These are phyloP conservation scores for Aphaenogaster ashmeadi DNA, from an alignment of 1,140 invertebrate genomes.

Conservation along the genomic window DNA sequence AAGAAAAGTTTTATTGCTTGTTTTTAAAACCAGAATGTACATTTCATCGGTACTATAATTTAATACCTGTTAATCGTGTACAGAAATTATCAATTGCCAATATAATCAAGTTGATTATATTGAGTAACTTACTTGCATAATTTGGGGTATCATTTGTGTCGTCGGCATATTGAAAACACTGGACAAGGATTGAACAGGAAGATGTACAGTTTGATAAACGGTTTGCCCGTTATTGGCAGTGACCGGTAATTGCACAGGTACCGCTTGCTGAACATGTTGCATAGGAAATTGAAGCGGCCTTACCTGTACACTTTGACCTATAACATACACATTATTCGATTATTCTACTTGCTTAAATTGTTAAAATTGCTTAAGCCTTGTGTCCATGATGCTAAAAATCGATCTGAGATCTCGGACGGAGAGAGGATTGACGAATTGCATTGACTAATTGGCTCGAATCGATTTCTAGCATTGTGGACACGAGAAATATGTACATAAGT, in stretches of 20 bases:
- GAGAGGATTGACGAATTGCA: too few relatives aligned
- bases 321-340: constrained; percentile 65
- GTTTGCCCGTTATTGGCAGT: constrained; percentile 96
- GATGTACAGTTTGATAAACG: constrained; percentile 96
- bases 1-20: too few relatives aligned
- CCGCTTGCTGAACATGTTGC: constrained; percentile 91
- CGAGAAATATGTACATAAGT: not conserved
- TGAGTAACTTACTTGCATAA: constrained; percentile 88
- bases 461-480: too few relatives aligned
- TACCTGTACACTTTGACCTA: constrained; percentile 93
- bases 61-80: constrained; percentile 85
- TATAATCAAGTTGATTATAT: constrained; percentile 17
- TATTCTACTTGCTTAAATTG: not conserved
- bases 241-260: constrained; percentile 97
- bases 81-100: constrained; percentile 34
- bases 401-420: too few relatives aligned
- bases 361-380: not conserved
- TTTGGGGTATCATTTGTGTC: constrained; percentile 92
- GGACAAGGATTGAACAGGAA: constrained; percentile 93
- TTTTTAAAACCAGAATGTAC: constrained; percentile 27
- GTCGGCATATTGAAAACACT: constrained; percentile 88
- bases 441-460: too few relatives aligned
- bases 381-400: too few relatives aligned
- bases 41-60: constrained; percentile 5
- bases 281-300: constrained; percentile 92